Evolutionary conservation across 2,113 vertebrate genomes (phyloP).

Genomic region (Lophius piscatorius): DNA sequence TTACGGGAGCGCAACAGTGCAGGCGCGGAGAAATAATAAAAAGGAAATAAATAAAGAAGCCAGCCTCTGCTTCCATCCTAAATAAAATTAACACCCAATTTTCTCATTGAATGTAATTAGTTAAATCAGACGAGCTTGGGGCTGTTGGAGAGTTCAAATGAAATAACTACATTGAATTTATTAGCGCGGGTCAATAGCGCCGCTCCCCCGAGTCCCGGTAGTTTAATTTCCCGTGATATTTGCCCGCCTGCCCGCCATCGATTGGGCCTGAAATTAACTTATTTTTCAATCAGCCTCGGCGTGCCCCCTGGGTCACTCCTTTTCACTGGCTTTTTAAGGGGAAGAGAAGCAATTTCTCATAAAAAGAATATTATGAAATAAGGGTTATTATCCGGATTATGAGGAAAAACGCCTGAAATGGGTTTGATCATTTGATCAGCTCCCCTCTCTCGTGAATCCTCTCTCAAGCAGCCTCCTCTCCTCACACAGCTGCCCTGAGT

Average conservation of each 20-base stretch:
- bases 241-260: conserved; percentile 99
- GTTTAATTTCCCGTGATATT: conserved; percentile 99
- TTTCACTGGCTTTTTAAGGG: conserved; percentile 82
- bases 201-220: conserved; percentile 90
- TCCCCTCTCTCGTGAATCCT: conserved; percentile 10
- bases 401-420: conserved; percentile 59
- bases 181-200: conserved; percentile 97
- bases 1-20: conserved; percentile 73
- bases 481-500: conserved; percentile 48
- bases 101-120: conserved; percentile 96
- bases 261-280: conserved; percentile 99
- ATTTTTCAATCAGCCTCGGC: conserved; percentile 99
- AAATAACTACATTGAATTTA: conserved; percentile 95
- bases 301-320: conserved; percentile 94
- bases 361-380: conserved; percentile 77
- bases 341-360: conserved; percentile 92
- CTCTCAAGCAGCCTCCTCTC: conserved; percentile 2
- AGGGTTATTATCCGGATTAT: conserved; percentile 76
- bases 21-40: conserved; percentile 77
- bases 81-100: conserved; percentile 99
- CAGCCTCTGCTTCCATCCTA: conserved; percentile 75
- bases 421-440: conserved; percentile 74
- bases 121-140: conserved; percentile 93
- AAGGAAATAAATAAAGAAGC: conserved; percentile 67
- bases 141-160: conserved; percentile 78